These are phyloP conservation scores for Isichthys henryi DNA, from an alignment of 2,113 vertebrate genomes.

Conservation along the genomic window DNA sequence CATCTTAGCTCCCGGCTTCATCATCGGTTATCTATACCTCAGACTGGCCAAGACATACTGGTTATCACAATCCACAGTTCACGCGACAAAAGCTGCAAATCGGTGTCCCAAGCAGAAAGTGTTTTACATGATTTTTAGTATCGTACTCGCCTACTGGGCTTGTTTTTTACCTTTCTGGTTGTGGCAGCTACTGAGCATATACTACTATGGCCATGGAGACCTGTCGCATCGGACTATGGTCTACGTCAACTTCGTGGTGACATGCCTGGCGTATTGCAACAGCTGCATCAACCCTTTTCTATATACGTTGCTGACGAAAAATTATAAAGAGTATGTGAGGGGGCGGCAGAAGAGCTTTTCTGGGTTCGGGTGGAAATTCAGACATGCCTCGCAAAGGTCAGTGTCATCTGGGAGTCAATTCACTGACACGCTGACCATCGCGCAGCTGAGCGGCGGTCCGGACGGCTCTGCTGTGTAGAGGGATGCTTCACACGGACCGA, in stretches of 20 bases:
- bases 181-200: slow-evolving; percentile 44
- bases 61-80: slow-evolving; percentile 32
- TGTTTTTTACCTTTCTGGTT: slow-evolving; percentile 47
- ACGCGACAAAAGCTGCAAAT: slow-evolving; percentile 23
- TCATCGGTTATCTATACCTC: slow-evolving; percentile 43
- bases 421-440: slow-evolving; percentile 25
- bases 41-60: slow-evolving; percentile 42
- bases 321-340: slow-evolving; percentile 42
- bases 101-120: slow-evolving; percentile 40
- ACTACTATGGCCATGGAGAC: slow-evolving; percentile 28
- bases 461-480: slow-evolving; percentile 12
- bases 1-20: slow-evolving; percentile 40
- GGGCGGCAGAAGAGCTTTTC: slow-evolving; percentile 27
- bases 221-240: slow-evolving; percentile 33
- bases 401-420: slow-evolving; percentile 36
- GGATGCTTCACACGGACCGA: neutral
- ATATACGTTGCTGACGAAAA: slow-evolving; percentile 24
- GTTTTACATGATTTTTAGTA: slow-evolving; percentile 43
- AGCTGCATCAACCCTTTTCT: slow-evolving; percentile 47
- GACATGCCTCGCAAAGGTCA: slow-evolving; percentile 34
- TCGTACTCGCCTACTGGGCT: slow-evolving; percentile 43
- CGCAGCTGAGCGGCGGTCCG: slow-evolving; percentile 3
- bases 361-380: slow-evolving; percentile 30
- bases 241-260: slow-evolving; percentile 42
- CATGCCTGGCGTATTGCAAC: slow-evolving; percentile 45